A percentile compares a stretch with the other conserved stretches of the same genome.
phyloP scores from a whole-genome alignment of 2,888 invertebrate species.

The Cephus nigrinus region DNA sequence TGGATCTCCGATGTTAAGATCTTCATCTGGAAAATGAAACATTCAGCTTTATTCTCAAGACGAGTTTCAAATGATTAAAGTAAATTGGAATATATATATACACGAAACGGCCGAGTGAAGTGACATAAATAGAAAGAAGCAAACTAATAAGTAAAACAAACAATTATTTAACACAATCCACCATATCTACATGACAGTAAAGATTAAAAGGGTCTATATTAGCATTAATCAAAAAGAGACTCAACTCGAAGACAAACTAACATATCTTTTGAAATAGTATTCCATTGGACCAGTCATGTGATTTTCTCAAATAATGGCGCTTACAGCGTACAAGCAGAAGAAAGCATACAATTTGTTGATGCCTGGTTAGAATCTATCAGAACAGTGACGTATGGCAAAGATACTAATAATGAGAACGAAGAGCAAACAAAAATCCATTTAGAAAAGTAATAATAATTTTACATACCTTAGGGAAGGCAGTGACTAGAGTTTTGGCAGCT shows the following conservation, averaged over 20 bases:
- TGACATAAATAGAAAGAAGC: neutral
- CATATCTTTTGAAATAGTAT: neutral
- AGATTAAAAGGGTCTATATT: neutral
- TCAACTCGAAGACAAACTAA: neutral
- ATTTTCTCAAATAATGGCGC: neutral
- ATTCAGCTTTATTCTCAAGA: neutral
- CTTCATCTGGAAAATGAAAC: slow-evolving; percentile 76
- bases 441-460: neutral
- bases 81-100: neutral
- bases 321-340: neutral
- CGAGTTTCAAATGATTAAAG: too few species aligned
- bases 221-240: neutral
- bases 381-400: neutral
- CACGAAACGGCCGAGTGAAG: too few species aligned
- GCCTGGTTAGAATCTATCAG: neutral
- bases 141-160: neutral
- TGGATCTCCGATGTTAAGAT: slow-evolving; percentile 96
- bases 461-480: slow-evolving; percentile 80
- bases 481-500: slow-evolving; percentile 85
- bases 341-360: neutral
- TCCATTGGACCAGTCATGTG: neutral
- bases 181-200: neutral
- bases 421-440: neutral
- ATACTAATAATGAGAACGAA: neutral
- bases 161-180: neutral